A percentile compares a stretch with the other conserved stretches of the same genome.
phyloP scores from a whole-genome alignment of 2,888 invertebrate species.

The Steinernema carpocapsae region DNA sequence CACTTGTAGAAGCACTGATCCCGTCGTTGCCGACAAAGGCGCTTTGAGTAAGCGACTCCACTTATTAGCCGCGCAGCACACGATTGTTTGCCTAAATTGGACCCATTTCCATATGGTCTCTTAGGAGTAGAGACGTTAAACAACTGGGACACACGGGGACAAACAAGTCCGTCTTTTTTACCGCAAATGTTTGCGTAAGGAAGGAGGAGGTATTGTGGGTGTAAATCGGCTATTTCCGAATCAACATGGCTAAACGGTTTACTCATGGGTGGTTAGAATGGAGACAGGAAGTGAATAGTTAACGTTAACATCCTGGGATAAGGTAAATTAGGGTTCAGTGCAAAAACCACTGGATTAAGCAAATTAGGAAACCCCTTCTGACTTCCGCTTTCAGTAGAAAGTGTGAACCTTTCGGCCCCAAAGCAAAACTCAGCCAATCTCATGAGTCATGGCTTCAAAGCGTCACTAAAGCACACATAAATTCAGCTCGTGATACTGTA shows the following conservation, averaged over 20 bases:
- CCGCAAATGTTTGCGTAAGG: constrained; percentile 10
- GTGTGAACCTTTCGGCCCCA: too few species aligned
- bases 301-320: too few species aligned
- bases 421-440: too few species aligned
- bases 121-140: too few species aligned
- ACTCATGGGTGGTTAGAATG: constrained; percentile 1
- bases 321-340: too few species aligned
- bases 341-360: too few species aligned
- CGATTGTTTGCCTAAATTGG: neutral
- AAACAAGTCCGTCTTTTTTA: constrained; percentile 1
- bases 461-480: neutral
- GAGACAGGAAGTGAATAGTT: neutral
- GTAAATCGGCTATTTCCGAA: constrained; percentile 2
- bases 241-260: constrained; percentile 1
- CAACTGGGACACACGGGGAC: neutral
- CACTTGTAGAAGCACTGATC: constrained; percentile 21
- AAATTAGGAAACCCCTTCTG: too few species aligned
- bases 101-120: constrained; percentile 23
- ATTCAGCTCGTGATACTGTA: constrained; percentile 3
- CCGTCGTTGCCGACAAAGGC: constrained; percentile 13
- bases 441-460: neutral
- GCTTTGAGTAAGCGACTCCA: constrained; percentile 5
- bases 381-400: too few species aligned
- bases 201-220: neutral
- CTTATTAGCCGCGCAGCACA: constrained; percentile 1